Evolutionary conservation across 2,113 vertebrate genomes (phyloP), one percentile per base, ranked within the genome.

Genomic region (Amphilophus citrinellus): DNA sequence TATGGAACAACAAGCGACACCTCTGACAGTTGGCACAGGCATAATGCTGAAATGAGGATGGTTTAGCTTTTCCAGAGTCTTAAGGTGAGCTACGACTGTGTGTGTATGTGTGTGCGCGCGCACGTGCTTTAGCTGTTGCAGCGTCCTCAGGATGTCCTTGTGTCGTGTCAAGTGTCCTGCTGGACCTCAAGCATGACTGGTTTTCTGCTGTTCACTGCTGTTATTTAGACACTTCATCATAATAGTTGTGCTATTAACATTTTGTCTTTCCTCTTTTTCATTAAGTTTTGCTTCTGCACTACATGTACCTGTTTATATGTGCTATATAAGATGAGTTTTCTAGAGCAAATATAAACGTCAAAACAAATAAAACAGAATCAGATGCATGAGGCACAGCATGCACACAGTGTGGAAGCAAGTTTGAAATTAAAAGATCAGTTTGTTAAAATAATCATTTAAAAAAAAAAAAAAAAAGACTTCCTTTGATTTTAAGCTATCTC

Each of bases 81-180:
- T 62, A 57, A 77, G 80, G 85, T 73, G 47, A 32, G 68, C 84
- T 80, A 17, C 42, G 42, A 22, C 61, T 47, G 50, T 58, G 75
- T 80, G 53, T 56, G 65, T 6, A 62, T 80, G 77, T 56, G 58
- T 77, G 76, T 68, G 79, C 57, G 75, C 44, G 44, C 18, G 61
- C 42, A 53, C 13, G 35, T 10, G 22, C 32, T 79, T 20, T 39
- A 42, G 73, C 76, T 84, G 82, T 89, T 58, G 39, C 84, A 83
- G 81, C 83, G 80, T 86, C 93, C 92, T 91, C 37, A 86, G 76
- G 63, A 87, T 90, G 92, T 92, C 93, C 91, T 94, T 94, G 90
- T 89, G 50, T 79, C 24, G 78, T 81, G 79, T 91, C 86, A 88
- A 84, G 77, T 88, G 77, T 90, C 77, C 85, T 82, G 71, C 79